Base-by-base conservation (phyloP, 2,888 invertebrate genomes). In the Drosophila cracens region DNA sequence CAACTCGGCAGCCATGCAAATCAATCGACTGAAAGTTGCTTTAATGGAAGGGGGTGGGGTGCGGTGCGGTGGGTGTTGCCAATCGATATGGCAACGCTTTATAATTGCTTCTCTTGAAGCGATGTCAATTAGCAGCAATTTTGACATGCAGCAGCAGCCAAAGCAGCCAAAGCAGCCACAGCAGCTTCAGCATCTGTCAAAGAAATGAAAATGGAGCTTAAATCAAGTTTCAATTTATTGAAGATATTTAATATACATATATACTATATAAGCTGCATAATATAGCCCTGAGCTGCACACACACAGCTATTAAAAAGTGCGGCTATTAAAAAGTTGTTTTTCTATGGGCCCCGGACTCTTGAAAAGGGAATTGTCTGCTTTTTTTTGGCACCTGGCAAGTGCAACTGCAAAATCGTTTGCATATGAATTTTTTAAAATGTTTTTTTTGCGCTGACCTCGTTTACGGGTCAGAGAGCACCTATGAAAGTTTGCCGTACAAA, bases 341-440 rank as follows among this genome's bases (percentile, higher is more conserved):
- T 70, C 75, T 69, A 83, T 83, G 72, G 79, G 3, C 33, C 34
- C 46, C 2, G 48, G 49, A 58, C 80, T 63, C 69, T 76, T 72
- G 78, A 72, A 74, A 79, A 64, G 64, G 80, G 76, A 74, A 80
- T 70, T 76, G 76, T 76, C 68, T 69, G 68, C 58, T 69, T 74
- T 80, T 71, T 76, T 76, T 76, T 80, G 87, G 82, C 82, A 84
- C 87, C 84, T 76, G 67, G 67, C 70, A 77, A 79, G 76, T 79
- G 87, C 87, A 87, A 76, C 77, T 79, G 87, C 57, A 81, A 87
- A 85, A 85, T 83, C 85, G 85, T 85, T 85, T 87, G 88, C 85
- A 83, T 85, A 85, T 85, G 85, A 87, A 85, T 85, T 87, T 85
- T 85, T 87, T 83, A 85, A 85, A 85, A 85, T 85, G 88, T 81